phyloP scores from a whole-genome alignment of 2,113 vertebrate genomes.

The Austrofundulus limnaeus region DNA sequence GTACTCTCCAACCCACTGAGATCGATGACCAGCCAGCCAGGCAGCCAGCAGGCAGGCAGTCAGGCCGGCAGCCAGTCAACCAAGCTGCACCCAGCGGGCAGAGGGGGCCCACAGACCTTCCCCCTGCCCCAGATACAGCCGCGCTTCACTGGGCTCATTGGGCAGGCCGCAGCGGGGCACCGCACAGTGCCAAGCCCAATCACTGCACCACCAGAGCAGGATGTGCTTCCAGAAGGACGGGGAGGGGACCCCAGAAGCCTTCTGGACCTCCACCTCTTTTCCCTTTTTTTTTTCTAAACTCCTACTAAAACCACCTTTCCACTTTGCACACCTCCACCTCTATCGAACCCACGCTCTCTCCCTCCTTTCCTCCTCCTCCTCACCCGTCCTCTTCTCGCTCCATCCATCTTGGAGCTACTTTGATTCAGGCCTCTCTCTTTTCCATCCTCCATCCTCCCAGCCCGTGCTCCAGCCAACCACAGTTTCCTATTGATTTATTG shows the following conservation, averaged over 20 bases:
- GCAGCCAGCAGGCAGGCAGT: constrained; percentile 77
- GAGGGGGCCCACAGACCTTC: constrained; percentile 67
- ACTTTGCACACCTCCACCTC: constrained; percentile 54
- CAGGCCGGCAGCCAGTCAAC: constrained; percentile 64
- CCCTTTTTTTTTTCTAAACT: constrained; percentile 64
- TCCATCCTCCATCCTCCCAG: constrained; percentile 80
- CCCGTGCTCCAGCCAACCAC: constrained; percentile 91
- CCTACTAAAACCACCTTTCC: constrained; percentile 60
- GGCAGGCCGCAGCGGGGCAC: constrained; percentile 83
- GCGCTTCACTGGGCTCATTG: constrained; percentile 83
- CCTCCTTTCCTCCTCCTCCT: constrained; percentile 67
- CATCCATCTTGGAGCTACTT: constrained; percentile 91
- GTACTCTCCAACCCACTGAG: constrained; percentile 85
- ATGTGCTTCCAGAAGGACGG: constrained; percentile 50
- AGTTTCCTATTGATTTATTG: constrained; percentile 98
- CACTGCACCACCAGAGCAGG: constrained; percentile 64
- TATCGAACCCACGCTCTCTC: constrained; percentile 79
- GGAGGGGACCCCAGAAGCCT: constrained; percentile 46
- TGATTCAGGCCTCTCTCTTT: constrained; percentile 87
- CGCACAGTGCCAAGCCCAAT: constrained; percentile 68
- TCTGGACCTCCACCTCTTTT: constrained; percentile 54
- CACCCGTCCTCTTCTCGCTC: constrained; percentile 82
- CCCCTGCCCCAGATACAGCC: constrained; percentile 66
- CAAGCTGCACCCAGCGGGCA: constrained; percentile 71
- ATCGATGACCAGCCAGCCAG: constrained; percentile 85